Evolutionary conservation across 2,797 vertebrate genomes (phyloP).

Genomic region (Gorsachius magnificus): DNA sequence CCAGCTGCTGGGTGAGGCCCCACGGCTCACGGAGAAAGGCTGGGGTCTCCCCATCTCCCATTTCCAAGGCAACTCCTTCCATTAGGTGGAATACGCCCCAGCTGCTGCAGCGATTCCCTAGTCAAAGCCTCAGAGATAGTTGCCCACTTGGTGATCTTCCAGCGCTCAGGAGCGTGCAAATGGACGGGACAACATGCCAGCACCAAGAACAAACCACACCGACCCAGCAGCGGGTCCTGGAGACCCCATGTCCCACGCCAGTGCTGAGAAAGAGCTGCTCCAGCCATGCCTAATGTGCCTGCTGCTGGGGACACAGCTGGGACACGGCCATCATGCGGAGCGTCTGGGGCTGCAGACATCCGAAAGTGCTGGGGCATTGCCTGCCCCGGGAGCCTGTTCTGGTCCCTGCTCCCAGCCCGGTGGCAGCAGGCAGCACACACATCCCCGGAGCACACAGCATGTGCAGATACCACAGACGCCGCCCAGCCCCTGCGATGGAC

Average conservation of each 20-base stretch:
- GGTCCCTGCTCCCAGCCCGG: background rate
- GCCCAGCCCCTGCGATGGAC: background rate
- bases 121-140: background rate
- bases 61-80: background rate
- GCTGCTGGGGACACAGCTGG: background rate
- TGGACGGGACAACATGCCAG: accelerated
- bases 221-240: accelerated
- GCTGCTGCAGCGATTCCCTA: background rate
- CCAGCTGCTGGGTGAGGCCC: background rate
- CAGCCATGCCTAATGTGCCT: accelerated
- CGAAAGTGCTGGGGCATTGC: background rate
- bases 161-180: background rate
- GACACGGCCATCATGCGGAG: accelerated
- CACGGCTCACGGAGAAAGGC: accelerated
- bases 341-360: background rate
- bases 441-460: accelerated
- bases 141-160: background rate
- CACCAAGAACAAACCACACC: background rate
- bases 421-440: accelerated
- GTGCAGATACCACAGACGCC: background rate
- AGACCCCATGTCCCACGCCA: accelerated
- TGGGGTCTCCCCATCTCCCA: background rate
- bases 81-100: background rate
- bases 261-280: background rate
- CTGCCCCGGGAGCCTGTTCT: background rate